phyloP scores from a whole-genome alignment of 2,113 vertebrate genomes.

The Catharus fuscescens region DNA sequence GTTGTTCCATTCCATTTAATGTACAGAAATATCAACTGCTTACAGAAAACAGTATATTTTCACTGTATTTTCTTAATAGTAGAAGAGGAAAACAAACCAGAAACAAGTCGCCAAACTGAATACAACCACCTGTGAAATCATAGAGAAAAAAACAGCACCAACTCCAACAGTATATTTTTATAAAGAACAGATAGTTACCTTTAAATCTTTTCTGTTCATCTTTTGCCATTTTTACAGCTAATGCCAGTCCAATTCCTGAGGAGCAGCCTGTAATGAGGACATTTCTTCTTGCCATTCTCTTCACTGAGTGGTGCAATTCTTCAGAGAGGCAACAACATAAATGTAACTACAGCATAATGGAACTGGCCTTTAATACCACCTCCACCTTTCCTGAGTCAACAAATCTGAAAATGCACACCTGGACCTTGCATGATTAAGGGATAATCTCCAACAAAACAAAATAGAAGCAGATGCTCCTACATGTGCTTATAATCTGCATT shows the following conservation, averaged over 20 bases:
- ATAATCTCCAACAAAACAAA: constrained; percentile 62
- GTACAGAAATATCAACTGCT: background rate
- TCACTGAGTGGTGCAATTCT: background rate
- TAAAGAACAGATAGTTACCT: constrained; percentile 74
- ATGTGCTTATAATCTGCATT: constrained; percentile 44
- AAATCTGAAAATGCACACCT: constrained; percentile 58
- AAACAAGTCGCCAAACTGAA: background rate
- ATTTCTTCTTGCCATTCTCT: constrained; percentile 80
- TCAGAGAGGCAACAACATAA: background rate
- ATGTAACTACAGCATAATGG: background rate
- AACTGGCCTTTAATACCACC: constrained; percentile 32
- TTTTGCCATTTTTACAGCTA: constrained; percentile 82
- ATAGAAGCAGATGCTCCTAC: constrained; percentile 27
- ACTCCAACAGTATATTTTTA: background rate
- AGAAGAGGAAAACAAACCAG: background rate
- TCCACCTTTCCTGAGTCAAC: constrained; percentile 59
- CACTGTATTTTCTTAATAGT: background rate
- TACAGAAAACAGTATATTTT: background rate
- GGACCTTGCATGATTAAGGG: constrained; percentile 58
- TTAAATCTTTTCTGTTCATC: constrained; percentile 88
- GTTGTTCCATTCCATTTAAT: background rate
- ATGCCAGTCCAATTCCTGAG: constrained; percentile 86
- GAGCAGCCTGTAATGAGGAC: constrained; percentile 89
- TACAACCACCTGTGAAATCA: background rate
- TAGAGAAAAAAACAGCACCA: background rate